Conservation (phyloP, 1,140 invertebrate species). For the Catajapyx aquilonaris region DNA sequence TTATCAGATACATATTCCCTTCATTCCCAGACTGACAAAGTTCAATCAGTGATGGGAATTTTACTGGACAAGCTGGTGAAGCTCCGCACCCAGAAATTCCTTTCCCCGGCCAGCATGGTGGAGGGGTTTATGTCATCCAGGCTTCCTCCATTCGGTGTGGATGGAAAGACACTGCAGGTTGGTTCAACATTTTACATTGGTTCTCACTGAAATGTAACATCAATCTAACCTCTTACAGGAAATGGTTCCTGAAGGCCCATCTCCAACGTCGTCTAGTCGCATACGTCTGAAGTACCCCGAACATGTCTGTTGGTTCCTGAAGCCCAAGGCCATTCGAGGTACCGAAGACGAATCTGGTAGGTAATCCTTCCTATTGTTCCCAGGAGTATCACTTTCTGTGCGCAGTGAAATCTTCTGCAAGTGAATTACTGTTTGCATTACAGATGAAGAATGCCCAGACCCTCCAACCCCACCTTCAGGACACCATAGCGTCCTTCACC, state of each 20-base stretch:
- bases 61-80: conserved; percentile 5
- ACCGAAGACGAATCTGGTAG: background rate
- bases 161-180: conserved; percentile 5
- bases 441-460: no score
- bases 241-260: conserved; percentile 1
- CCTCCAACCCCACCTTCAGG: background rate
- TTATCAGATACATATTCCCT: background rate
- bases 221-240: background rate
- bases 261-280: conserved; percentile 3
- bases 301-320: conserved; percentile 7
- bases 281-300: conserved; percentile 7
- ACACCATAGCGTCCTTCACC: no score
- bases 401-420: no score
- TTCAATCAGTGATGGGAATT: conserved; percentile 6
- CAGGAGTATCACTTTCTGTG: background rate
- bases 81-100: conserved; percentile 6
- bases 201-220: background rate
- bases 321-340: background rate
- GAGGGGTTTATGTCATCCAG: conserved; percentile 7
- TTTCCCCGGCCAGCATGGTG: conserved; percentile 6
- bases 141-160: conserved; percentile 6
- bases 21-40: conserved; percentile 6
- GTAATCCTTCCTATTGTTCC: background rate
- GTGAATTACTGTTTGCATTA: no score
- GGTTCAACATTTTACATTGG: background rate